Percentiles rank a stretch among this genome's conserved stretches.
These are phyloP conservation scores for Pteria penguin DNA, from an alignment of 2,888 invertebrate genomes.

Conservation along the genomic window DNA sequence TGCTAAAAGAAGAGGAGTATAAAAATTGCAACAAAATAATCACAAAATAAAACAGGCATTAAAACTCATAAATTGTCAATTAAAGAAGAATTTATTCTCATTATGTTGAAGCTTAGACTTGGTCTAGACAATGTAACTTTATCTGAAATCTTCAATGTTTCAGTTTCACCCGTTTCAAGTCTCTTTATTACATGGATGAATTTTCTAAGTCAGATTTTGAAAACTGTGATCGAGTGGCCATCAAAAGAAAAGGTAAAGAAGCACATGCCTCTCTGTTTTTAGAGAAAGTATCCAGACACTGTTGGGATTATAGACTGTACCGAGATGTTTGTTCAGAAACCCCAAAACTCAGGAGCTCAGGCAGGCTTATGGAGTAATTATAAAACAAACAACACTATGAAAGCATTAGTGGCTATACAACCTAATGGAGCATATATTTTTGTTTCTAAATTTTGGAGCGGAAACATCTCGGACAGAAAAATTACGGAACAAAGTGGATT, in stretches of 20 bases:
- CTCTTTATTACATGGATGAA: slow-evolving; percentile 12
- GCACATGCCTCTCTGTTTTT: slow-evolving; percentile 14
- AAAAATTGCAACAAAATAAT: slow-evolving; percentile 9
- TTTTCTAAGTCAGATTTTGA: slow-evolving; percentile 15
- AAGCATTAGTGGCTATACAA: slow-evolving; percentile 22
- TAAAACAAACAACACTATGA: slow-evolving; percentile 10
- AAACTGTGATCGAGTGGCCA: slow-evolving; percentile 16
- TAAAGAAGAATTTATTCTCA: slow-evolving; percentile 14
- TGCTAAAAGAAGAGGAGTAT: neutral
- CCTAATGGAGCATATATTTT: slow-evolving; percentile 18
- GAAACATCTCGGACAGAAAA: slow-evolving; percentile 4
- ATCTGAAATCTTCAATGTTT: slow-evolving; percentile 15
- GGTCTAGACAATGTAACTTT: slow-evolving; percentile 4
- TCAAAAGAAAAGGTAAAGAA: slow-evolving; percentile 11
- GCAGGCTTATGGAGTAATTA: slow-evolving; percentile 18
- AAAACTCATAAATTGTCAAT: slow-evolving; percentile 11
- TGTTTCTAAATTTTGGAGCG: slow-evolving; percentile 17
- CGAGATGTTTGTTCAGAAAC: slow-evolving; percentile 11
- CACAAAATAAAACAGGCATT: slow-evolving; percentile 13
- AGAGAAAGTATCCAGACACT: slow-evolving; percentile 14
- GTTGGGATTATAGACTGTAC: slow-evolving; percentile 18
- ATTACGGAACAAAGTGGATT: slow-evolving; percentile 1
- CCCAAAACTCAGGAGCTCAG: slow-evolving; percentile 16
- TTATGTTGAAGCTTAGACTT: slow-evolving; percentile 16
- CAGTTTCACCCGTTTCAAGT: neutral